Evolutionary conservation across 92 coral and sea anemone species (phyloP), one percentile per base, ranked within the genome.

Genomic region (Paramuricea clavata): DNA sequence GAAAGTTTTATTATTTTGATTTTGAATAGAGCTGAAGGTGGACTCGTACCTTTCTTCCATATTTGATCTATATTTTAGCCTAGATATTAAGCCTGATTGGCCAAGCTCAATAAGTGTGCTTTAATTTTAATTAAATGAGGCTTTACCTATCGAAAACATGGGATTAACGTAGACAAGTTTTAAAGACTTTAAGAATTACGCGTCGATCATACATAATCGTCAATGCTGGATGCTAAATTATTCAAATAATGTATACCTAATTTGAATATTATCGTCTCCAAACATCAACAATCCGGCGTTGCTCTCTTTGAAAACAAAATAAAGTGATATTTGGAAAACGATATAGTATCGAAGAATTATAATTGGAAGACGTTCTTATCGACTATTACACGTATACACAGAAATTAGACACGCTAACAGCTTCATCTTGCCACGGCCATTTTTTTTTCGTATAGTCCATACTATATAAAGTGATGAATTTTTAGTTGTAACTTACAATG

Each of bases 231-330:
- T 65, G 57, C 73, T 31, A 79, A 59, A 61, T 59, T 79, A 79
- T 79, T 64, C 56, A 79, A 79, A 79, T 78, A 54, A 59, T 5
- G 31, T 65, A 31, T 31, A 31, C 17, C 42, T 78, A 78, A 78
- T 78, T 78, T 44, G 49, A 79, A 79, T 79, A 60, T 79, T 65
- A 28, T 76, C 54, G 72, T 3, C 33, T 79, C 52, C 52, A 54
- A 78, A 54, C 50, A 59, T 77, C 83, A 79, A 59, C 84, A 79
- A 76, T 13, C 81, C 44, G 50, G 68, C 72, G 36, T 65, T 65
- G 72, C 72, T 5, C 41, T 30, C 19, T 12, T 28, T 16, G 5
- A 28, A 30, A 28, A 31, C 28, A 12, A 27, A 13, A 27, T 65
- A 27, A 6, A 65, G 39, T 31, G 5, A 27, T 31, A 13, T 31